Percentiles rank a stretch among this genome's conserved stretches.
Conservation (phyloP, 2,888 invertebrate species). For the Erebia palarica region DNA sequence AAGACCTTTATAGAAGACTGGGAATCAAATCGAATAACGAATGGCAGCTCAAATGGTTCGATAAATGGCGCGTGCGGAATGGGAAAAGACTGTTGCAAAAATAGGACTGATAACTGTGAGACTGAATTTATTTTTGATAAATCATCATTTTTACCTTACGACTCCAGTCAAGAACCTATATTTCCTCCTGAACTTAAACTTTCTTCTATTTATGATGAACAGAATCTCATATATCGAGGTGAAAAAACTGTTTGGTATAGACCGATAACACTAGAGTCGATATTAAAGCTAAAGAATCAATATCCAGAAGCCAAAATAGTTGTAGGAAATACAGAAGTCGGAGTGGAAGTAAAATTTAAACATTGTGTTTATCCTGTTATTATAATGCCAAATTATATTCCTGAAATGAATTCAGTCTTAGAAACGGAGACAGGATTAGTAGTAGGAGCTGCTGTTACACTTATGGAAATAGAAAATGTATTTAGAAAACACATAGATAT, state of each 20-base stretch:
- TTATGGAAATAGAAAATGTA: slow-evolving; percentile 87
- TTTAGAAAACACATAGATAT: slow-evolving; percentile 83
- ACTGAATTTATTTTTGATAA: slow-evolving; percentile 82
- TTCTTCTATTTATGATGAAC: slow-evolving; percentile 81
- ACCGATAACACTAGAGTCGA: slow-evolving; percentile 82
- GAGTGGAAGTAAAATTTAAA: slow-evolving; percentile 93
- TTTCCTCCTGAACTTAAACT: slow-evolving; percentile 91
- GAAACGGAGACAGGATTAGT: slow-evolving; percentile 83
- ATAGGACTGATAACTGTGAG: slow-evolving; percentile 70
- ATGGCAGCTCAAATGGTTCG: slow-evolving; percentile 45
- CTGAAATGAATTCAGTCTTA: slow-evolving; percentile 86
- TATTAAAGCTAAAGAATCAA: slow-evolving; percentile 85
- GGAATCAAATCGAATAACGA: slow-evolving; percentile 77
- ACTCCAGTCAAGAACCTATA: slow-evolving; percentile 90
- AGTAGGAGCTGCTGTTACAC: slow-evolving; percentile 92
- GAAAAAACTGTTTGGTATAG: slow-evolving; percentile 86
- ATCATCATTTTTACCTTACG: slow-evolving; percentile 85
- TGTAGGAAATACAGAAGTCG: slow-evolving; percentile 92
- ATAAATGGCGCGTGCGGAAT: slow-evolving; percentile 71
- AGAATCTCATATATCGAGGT: slow-evolving; percentile 76
- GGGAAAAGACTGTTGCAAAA: slow-evolving; percentile 86
- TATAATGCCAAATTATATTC: slow-evolving; percentile 93
- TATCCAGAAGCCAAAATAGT: slow-evolving; percentile 88
- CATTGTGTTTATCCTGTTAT: slow-evolving; percentile 88
- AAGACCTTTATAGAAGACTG: slow-evolving; percentile 89